Evolutionary conservation across 1,140 invertebrate genomes (phyloP).

Genomic region (Lepidostoma basale): DNA sequence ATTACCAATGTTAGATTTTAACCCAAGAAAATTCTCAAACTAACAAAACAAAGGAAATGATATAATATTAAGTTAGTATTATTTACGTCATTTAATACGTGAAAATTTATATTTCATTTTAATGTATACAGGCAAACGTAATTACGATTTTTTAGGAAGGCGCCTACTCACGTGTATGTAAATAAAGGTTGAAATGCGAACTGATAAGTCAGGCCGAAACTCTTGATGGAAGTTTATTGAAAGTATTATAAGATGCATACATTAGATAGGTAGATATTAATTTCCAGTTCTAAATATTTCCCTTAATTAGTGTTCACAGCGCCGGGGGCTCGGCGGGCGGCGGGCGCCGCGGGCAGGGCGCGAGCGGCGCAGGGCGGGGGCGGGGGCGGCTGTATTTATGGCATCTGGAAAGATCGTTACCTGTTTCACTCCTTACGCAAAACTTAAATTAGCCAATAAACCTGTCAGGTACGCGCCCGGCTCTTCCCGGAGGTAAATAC

Average conservation of each 20-base stretch:
- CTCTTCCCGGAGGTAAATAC: slow-evolving; percentile 49
- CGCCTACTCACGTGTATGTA: too few species aligned
- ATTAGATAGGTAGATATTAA: slow-evolving; percentile 21
- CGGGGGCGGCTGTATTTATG: slow-evolving; percentile 41
- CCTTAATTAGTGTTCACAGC: slow-evolving; percentile 41
- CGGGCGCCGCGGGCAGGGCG: not conserved
- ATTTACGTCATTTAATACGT: too few species aligned
- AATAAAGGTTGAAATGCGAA: too few species aligned
- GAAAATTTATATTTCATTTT: too few species aligned
- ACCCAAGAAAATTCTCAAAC: too few species aligned
- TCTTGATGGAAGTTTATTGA: too few species aligned
- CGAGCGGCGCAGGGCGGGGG: slow-evolving; percentile 11
- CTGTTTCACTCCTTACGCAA: slow-evolving; percentile 51
- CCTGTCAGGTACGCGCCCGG: slow-evolving; percentile 55
- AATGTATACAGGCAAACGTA: too few species aligned
- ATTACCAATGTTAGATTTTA: too few species aligned
- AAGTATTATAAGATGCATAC: not conserved
- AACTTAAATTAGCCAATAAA: slow-evolving; percentile 64
- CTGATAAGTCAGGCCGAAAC: too few species aligned
- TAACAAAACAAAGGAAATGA: too few species aligned
- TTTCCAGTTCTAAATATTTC: slow-evolving; percentile 44
- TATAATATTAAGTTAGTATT: too few species aligned
- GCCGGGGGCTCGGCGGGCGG: slow-evolving; percentile 28
- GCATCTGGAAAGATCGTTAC: slow-evolving; percentile 45
- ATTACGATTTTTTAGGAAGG: too few species aligned